A percentile compares a stretch with the other conserved stretches of the same genome.
Conservation (phyloP, 2,797 vertebrate genomes). For the Hipposideros larvatus region DNA sequence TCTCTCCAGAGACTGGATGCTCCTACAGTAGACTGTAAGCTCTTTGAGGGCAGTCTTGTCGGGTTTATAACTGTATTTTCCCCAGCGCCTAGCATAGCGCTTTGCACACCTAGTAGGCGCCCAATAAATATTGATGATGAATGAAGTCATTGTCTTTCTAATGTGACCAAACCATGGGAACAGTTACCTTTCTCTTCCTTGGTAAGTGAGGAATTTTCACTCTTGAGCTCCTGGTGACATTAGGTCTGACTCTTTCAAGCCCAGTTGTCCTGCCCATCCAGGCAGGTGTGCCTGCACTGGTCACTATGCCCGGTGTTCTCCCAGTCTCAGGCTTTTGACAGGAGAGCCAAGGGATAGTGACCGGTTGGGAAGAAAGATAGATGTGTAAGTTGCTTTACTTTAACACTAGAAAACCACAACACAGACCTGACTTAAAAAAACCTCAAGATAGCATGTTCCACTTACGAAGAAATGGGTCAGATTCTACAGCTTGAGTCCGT, state of each 20-base stretch:
- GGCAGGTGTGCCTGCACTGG: neutral
- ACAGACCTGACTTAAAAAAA: neutral
- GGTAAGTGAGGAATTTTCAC: neutral
- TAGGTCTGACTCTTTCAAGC: neutral
- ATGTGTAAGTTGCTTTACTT: neutral
- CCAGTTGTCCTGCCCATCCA: too few species aligned
- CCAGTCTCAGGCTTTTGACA: neutral
- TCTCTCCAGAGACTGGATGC: neutral
- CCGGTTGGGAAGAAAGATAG: too few species aligned
- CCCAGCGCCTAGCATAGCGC: neutral
- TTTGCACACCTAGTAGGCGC: neutral
- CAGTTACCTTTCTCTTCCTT: neutral
- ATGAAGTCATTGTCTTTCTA: neutral
- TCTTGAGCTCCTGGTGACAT: neutral
- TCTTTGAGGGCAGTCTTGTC: slow-evolving; percentile 2
- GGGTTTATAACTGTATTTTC: neutral
- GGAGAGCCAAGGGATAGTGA: too few species aligned
- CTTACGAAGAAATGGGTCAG: neutral
- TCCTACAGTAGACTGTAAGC: neutral
- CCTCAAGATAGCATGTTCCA: neutral
- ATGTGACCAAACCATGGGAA: neutral
- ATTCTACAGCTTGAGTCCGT: fast-evolving
- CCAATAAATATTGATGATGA: slow-evolving; percentile 8
- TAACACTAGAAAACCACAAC: neutral
- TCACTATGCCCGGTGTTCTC: neutral